Conservation (phyloP, 2,797 vertebrate genomes). For the Cryptoprocta ferox region DNA sequence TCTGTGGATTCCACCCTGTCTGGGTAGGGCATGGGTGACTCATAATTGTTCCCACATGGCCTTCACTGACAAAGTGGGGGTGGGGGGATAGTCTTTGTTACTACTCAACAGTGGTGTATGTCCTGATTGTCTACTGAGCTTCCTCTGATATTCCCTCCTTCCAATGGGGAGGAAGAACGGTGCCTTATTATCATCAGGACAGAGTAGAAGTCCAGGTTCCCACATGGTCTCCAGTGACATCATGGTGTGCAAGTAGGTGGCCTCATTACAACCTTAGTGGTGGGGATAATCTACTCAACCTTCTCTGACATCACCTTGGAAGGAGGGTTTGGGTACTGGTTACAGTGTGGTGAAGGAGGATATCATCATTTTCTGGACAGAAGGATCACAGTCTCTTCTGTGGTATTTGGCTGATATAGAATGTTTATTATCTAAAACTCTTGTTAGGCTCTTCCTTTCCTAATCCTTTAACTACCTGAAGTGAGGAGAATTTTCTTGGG, state of each 20-base stretch:
- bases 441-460: neutral
- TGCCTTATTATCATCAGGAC: neutral
- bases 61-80: neutral
- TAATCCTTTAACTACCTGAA: neutral
- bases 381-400: neutral
- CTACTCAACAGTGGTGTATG: neutral
- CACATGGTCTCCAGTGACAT: neutral
- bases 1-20: neutral
- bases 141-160: neutral
- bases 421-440: neutral
- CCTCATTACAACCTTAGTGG: neutral
- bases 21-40: too few relatives aligned
- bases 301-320: neutral
- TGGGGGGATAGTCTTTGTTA: too few relatives aligned
- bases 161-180: neutral
- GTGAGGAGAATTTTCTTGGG: neutral
- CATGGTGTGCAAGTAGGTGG: neutral
- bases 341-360: neutral
- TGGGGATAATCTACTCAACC: neutral
- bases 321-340: neutral
- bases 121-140: neutral
- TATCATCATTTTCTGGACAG: neutral
- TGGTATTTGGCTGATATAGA: neutral
- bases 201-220: neutral
- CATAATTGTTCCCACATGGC: neutral